Percentiles rank a stretch among this genome's conserved stretches.
These are phyloP conservation scores for Kryphioiulus occultus DNA, from an alignment of 2,888 invertebrate genomes.

Conservation along the genomic window DNA sequence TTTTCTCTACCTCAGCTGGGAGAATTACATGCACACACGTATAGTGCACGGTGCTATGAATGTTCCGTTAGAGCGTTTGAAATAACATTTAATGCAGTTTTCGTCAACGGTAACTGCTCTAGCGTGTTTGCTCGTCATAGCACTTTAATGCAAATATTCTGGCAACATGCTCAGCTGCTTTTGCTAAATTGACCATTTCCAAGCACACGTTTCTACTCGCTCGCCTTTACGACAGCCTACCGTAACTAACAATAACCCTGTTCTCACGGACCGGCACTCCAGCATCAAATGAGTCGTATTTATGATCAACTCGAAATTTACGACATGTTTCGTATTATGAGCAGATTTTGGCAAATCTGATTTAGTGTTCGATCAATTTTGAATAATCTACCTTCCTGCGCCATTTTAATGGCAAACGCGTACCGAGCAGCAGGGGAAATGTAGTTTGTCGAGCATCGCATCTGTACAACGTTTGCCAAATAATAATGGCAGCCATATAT, in stretches of 20 bases:
- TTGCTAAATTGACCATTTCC: conserved; percentile 9
- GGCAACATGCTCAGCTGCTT: neutral
- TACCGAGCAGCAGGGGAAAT: neutral
- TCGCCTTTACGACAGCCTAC: neutral
- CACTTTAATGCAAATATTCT: neutral
- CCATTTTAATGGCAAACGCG: neutral
- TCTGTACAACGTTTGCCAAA: neutral
- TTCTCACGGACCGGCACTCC: neutral
- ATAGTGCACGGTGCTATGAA: neutral
- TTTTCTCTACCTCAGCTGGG: neutral
- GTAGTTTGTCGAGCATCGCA: neutral
- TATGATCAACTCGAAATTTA: conserved; percentile 28
- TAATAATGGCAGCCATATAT: neutral
- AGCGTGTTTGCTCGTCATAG: neutral
- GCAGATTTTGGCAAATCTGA: neutral
- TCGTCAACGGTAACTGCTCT: neutral
- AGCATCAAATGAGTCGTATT: neutral
- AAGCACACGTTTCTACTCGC: neutral
- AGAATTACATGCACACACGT: neutral
- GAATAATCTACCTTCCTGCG: conserved; percentile 25
- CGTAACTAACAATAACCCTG: neutral
- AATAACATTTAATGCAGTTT: neutral
- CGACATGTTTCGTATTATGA: conserved; percentile 31
- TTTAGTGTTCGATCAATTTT: conserved; percentile 24
- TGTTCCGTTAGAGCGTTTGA: neutral